A percentile compares a stretch with the other conserved stretches of the same genome.
These are phyloP conservation scores for Rhabdornis inornatus DNA, from an alignment of 2,113 vertebrate genomes.

Conservation along the genomic window DNA sequence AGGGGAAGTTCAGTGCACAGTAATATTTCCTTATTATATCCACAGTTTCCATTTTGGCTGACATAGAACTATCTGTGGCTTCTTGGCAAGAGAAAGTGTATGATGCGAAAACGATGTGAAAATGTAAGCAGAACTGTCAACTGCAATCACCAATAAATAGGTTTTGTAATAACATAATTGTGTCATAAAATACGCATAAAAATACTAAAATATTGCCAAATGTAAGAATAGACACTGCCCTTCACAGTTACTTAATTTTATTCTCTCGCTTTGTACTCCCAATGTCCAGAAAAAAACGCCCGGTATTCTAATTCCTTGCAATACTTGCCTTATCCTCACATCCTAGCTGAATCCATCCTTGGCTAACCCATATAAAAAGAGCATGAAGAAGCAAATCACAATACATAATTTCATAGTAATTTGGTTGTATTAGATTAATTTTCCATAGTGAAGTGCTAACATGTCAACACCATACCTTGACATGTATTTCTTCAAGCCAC, in stretches of 20 bases:
- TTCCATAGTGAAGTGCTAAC: background rate
- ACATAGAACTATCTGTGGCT: background rate
- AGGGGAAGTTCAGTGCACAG: background rate
- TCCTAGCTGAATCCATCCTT: background rate
- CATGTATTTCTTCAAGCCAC: fast-evolving
- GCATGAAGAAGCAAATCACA: background rate
- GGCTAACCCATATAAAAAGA: background rate
- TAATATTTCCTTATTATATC: background rate
- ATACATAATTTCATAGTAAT: background rate
- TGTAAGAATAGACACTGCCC: background rate
- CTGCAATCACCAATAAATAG: background rate
- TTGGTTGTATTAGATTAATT: background rate
- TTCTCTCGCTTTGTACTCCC: fast-evolving
- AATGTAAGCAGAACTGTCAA: background rate
- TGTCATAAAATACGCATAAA: background rate
- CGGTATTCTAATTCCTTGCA: background rate
- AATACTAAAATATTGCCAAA: background rate
- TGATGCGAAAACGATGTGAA: fast-evolving
- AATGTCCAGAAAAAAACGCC: background rate
- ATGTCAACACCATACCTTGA: background rate
- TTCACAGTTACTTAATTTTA: background rate
- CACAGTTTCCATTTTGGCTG: background rate
- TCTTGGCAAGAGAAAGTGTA: background rate
- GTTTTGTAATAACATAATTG: background rate
- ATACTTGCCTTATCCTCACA: background rate